A percentile compares a stretch with the other conserved stretches of the same genome.
Conservation (phyloP, 2,797 vertebrate species). For the Rachycentron canadum region DNA sequence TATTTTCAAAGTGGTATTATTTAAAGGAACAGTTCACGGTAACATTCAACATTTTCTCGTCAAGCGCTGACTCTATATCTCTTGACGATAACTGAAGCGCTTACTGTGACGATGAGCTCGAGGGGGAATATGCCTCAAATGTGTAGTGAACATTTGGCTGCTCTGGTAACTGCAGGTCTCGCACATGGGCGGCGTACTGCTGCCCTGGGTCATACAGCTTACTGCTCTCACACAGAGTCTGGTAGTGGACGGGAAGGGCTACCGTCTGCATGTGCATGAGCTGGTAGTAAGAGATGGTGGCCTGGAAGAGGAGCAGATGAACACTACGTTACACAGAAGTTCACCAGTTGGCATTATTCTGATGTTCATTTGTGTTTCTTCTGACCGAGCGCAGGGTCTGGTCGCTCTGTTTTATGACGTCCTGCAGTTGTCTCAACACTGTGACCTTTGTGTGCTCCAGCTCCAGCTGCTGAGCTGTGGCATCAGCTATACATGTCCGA, state of each 20-base stretch:
- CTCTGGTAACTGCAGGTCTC: conserved; percentile 90
- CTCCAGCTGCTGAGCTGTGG: conserved; percentile 93
- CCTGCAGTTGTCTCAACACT: conserved; percentile 92
- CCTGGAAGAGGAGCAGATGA: conserved; percentile 77
- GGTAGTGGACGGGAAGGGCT: conserved; percentile 93
- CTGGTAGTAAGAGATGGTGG: conserved; percentile 97
- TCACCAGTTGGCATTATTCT: not conserved
- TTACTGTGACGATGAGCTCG: conserved; percentile 75
- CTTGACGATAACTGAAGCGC: conserved; percentile 17
- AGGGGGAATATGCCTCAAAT: conserved; percentile 90
- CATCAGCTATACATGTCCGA: conserved; percentile 93
- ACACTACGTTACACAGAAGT: not conserved
- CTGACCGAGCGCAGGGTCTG: conserved; percentile 94
- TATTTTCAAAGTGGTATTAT: not conserved
- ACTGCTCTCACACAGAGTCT: conserved; percentile 98
- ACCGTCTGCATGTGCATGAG: conserved; percentile 97
- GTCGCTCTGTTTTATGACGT: conserved; percentile 95
- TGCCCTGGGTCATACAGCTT: conserved; percentile 96
- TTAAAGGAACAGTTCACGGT: not conserved
- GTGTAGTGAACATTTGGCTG: conserved; percentile 88
- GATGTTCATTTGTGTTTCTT: not conserved
- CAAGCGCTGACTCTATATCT: too few relatives aligned
- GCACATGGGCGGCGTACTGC: conserved; percentile 93
- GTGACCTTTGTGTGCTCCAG: conserved; percentile 97
- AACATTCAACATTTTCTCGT: too few relatives aligned